A percentile compares a stretch with the other conserved stretches of the same genome.
Evolutionary conservation across 2,797 vertebrate species (phyloP).

Genomic region (Leuciscus waleckii): DNA sequence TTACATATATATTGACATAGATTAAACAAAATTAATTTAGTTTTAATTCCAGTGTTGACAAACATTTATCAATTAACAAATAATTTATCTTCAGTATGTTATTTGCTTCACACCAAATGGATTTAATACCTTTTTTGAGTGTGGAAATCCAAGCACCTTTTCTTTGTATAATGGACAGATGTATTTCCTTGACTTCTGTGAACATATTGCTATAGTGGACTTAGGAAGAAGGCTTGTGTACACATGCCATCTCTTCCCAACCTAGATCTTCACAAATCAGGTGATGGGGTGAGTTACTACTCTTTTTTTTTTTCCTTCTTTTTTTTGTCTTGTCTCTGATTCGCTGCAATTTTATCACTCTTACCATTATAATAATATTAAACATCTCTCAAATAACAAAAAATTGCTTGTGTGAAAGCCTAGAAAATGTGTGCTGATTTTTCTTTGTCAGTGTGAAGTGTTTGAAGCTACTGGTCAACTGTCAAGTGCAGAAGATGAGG

Average conservation of each 20-base stretch:
- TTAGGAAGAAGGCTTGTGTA: conserved; percentile 96
- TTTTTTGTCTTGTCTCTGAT: neutral
- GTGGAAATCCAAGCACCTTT: neutral
- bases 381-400: neutral
- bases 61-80: conserved; percentile 1
- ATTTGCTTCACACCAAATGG: neutral
- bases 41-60: neutral
- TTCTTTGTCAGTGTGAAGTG: conserved; percentile 83
- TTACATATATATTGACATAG: neutral
- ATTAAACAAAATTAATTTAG: neutral
- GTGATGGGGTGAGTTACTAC: conserved; percentile 85
- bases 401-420: neutral
- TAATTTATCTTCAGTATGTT: neutral
- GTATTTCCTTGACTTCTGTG: conserved; percentile 83
- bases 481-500: conserved; percentile 88
- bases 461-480: conserved; percentile 87
- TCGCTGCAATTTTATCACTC: neutral
- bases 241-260: conserved; percentile 96
- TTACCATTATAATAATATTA: neutral
- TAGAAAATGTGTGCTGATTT: neutral
- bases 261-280: conserved; percentile 92
- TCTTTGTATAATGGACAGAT: conserved; percentile 12
- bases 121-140: neutral
- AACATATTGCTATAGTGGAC: conserved; percentile 98
- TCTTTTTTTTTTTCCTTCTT: neutral